Conservation (phyloP, 2,797 vertebrate species). For the Peromyscus aztecus region DNA sequence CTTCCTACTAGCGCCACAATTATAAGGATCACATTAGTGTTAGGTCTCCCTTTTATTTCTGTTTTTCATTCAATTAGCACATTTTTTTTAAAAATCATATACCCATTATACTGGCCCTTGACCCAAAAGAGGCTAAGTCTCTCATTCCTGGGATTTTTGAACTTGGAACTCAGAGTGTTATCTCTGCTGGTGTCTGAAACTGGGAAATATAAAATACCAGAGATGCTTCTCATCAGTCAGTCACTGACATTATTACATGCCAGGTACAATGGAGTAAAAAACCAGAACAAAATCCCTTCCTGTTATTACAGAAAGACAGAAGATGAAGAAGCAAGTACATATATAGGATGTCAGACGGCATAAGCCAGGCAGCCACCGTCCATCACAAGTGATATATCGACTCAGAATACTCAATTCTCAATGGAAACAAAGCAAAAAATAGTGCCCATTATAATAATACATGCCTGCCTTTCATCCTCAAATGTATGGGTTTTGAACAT, state of each 20-base stretch:
- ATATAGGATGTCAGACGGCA: not conserved
- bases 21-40: not conserved
- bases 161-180: not conserved
- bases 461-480: not conserved
- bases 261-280: not conserved
- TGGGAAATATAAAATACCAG: not conserved
- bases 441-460: not conserved
- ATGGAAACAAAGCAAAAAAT: not conserved
- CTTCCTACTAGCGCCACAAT: not conserved
- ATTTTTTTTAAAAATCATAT: not conserved
- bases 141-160: not conserved
- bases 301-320: not conserved
- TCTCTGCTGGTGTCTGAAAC: constrained; percentile 24
- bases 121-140: not conserved
- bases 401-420: not conserved
- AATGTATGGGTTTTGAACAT: not conserved
- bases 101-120: not conserved
- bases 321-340: not conserved
- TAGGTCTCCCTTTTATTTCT: not conserved
- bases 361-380: not conserved
- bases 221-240: not conserved
- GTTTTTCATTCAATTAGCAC: not conserved
- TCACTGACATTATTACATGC: not conserved
- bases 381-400: not conserved
- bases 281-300: not conserved